Evolutionary conservation across 2,888 invertebrate species (phyloP), one percentile per base, ranked within the genome.

Genomic region (Pseudeuparius sepicola): DNA sequence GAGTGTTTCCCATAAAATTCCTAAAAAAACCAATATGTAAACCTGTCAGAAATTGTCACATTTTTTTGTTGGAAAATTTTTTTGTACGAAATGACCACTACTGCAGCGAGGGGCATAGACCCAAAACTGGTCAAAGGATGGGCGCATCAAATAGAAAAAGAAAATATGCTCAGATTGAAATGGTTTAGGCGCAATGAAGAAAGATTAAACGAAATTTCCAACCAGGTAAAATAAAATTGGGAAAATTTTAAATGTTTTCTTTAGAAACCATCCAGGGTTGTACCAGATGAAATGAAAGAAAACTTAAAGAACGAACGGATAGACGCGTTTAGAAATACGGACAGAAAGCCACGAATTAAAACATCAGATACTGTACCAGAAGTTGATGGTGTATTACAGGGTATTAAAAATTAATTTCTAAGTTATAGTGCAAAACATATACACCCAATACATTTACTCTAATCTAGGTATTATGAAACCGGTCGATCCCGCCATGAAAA

Each of bases 391-490:
- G 17, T 11, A 5, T 3, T 40, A 10, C 34, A 41, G 14, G 41
- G 37, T n/a, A n/a, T n/a, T n/a, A n/a, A n/a, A n/a, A n/a, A n/a
- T n/a, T n/a, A n/a, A n/a, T n/a, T n/a, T n/a, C n/a, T n/a, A n/a
- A n/a, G n/a, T n/a, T n/a, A n/a, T n/a, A n/a, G n/a, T n/a, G n/a
- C n/a, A n/a, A n/a, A n/a, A n/a, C n/a, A n/a, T n/a, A n/a, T n/a
- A n/a, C n/a, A n/a, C n/a, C n/a, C n/a, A n/a, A n/a, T n/a, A 13
- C 9, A 41, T 47, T 45, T n/a, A n/a, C n/a, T n/a, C n/a, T n/a
- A n/a, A n/a, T n/a, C n/a, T n/a, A n/a, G n/a, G n/a, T 34, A 39
- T 54, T 3, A 73, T 74, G 73, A 65, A 56, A 45, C 70, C 70
- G 1, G 60, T 73, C 6, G 68, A 69, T 41, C 63, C 64, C 0